Conservation (phyloP, 2,888 invertebrate genomes). For the Cheilosia soror region DNA sequence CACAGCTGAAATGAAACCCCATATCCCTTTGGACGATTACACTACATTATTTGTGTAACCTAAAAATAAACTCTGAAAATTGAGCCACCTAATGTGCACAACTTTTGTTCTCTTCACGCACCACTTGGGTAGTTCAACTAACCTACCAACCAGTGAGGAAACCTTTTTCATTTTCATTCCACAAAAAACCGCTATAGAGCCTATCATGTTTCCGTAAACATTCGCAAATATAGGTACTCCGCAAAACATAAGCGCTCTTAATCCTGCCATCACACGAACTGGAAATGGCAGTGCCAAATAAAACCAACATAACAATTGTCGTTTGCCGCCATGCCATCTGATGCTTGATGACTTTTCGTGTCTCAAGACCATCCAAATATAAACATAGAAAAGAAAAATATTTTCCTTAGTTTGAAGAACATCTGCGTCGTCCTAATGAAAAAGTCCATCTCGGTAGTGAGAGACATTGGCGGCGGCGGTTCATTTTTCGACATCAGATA, state of each 20-base stretch:
- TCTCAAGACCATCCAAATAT: slow-evolving; percentile 20
- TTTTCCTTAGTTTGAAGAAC: slow-evolving; percentile 25
- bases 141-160: not conserved
- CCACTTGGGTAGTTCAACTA: not conserved
- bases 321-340: slow-evolving; percentile 38
- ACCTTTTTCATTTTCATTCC: not conserved
- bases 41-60: not conserved
- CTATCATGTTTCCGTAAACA: slow-evolving; percentile 36
- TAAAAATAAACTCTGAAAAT: not conserved
- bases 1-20: no score
- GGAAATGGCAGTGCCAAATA: slow-evolving; percentile 24
- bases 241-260: slow-evolving; percentile 22
- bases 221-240: slow-evolving; percentile 18
- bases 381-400: slow-evolving; percentile 16
- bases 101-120: not conserved
- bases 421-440: slow-evolving; percentile 33
- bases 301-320: slow-evolving; percentile 39
- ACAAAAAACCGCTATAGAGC: not conserved
- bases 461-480: not conserved
- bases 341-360: slow-evolving; percentile 49
- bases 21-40: not conserved
- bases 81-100: not conserved
- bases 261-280: slow-evolving; percentile 8
- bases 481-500: slow-evolving; percentile 6
- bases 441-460: slow-evolving; percentile 6